Conservation (phyloP, 2,888 invertebrate species). For the Lepidocyrtinus sp. region DNA sequence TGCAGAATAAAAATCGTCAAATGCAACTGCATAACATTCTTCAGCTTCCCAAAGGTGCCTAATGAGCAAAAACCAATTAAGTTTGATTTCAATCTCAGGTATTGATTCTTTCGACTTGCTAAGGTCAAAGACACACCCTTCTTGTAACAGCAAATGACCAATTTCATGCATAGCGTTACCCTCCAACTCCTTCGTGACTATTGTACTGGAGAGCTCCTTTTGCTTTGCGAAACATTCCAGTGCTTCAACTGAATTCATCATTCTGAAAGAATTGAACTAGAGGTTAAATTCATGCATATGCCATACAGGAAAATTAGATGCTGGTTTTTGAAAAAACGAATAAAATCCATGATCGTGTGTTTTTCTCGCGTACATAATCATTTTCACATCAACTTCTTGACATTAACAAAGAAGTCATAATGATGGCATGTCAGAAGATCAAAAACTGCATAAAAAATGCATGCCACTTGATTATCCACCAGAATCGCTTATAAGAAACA, state of each 20-base stretch:
- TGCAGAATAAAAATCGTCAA: constrained; percentile 28
- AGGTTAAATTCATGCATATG: background rate
- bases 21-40: constrained; percentile 54
- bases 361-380: no score
- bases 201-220: constrained; percentile 45
- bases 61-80: background rate
- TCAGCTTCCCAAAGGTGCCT: constrained; percentile 64
- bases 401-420: no score
- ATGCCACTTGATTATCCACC: background rate
- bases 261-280: constrained; percentile 23
- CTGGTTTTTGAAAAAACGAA: no score
- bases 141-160: constrained; percentile 60
- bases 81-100: background rate
- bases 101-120: background rate
- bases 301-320: background rate
- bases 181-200: constrained; percentile 54
- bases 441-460: background rate
- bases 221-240: constrained; percentile 64
- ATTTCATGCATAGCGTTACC: constrained; percentile 63
- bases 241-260: constrained; percentile 55
- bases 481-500: background rate
- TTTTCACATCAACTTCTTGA: no score
- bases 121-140: constrained; percentile 43
- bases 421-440: no score
- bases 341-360: no score